These are phyloP conservation scores for Chloroceryle inda DNA, from an alignment of 2,797 vertebrate genomes.

Conservation along the genomic window DNA sequence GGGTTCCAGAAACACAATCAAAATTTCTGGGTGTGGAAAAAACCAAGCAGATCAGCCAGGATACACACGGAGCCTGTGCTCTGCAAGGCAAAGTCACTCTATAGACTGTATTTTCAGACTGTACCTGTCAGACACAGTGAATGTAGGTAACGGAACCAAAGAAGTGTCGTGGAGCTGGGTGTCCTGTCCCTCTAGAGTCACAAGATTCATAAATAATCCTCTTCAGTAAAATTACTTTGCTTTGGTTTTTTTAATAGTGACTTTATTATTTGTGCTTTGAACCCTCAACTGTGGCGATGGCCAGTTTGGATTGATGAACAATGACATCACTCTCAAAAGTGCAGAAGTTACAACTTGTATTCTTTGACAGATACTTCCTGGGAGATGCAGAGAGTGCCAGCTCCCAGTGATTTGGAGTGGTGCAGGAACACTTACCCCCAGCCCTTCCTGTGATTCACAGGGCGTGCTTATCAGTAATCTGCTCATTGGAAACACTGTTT, in stretches of 20 bases:
- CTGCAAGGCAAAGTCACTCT: neutral
- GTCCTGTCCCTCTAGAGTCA: accelerated
- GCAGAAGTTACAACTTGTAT: neutral
- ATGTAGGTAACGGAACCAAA: neutral
- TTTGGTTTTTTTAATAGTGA: neutral
- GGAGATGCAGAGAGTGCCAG: neutral
- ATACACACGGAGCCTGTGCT: accelerated
- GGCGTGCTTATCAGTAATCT: neutral
- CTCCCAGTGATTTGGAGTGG: neutral
- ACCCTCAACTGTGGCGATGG: neutral
- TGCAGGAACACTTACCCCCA: neutral
- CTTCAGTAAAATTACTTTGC: neutral
- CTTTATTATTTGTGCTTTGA: neutral
- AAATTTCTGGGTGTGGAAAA: neutral
- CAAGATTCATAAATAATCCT: neutral
- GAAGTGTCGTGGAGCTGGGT: neutral
- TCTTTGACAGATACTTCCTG: neutral
- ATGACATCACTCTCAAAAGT: neutral
- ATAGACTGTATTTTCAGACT: neutral
- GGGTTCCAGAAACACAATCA: neutral
- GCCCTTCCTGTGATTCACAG: neutral
- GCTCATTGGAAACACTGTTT: neutral
- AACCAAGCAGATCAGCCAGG: neutral
- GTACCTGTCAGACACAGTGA: neutral
- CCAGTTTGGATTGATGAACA: neutral